phyloP scores from a whole-genome alignment of 2,113 vertebrate genomes.

The Vulpes vulpes region DNA sequence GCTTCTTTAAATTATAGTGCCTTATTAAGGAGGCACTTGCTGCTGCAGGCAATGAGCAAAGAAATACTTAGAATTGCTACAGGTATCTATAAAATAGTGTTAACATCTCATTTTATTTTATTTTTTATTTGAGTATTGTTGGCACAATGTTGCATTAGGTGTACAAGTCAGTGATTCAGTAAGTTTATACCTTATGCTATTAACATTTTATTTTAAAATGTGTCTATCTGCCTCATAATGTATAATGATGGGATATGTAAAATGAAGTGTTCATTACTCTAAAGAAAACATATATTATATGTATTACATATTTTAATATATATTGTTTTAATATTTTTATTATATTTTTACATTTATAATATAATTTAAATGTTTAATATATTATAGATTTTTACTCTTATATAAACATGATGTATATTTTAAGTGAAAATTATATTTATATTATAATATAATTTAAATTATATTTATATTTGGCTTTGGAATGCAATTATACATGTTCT shows the following conservation, averaged over 20 bases:
- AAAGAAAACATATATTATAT: not conserved
- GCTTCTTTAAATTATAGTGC: conserved; percentile 39
- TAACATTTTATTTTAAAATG: conserved; percentile 51
- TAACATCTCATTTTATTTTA: conserved; percentile 49
- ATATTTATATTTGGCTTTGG: conserved; percentile 49
- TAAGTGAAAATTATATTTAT: not conserved
- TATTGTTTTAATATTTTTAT: not conserved
- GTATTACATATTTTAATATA: not conserved
- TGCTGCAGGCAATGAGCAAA: not conserved
- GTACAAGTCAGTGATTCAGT: not conserved
- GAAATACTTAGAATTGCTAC: not conserved
- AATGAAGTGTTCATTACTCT: not conserved
- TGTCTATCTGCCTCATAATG: not conserved
- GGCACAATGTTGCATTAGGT: not conserved
- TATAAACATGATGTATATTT: not conserved
- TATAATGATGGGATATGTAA: not conserved
- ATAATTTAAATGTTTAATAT: not conserved
- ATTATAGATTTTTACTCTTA: not conserved
- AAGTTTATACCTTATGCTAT: not conserved
- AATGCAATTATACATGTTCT: not conserved
- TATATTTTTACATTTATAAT: not conserved
- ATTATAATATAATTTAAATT: too few relatives aligned
- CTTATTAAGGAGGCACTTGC: conserved; percentile 36
- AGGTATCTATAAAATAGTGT: not conserved
- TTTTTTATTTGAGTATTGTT: not conserved